Evolutionary conservation across 2,113 vertebrate species (phyloP), one percentile per base, ranked within the genome.

Genomic region (Madoqua kirkii): DNA sequence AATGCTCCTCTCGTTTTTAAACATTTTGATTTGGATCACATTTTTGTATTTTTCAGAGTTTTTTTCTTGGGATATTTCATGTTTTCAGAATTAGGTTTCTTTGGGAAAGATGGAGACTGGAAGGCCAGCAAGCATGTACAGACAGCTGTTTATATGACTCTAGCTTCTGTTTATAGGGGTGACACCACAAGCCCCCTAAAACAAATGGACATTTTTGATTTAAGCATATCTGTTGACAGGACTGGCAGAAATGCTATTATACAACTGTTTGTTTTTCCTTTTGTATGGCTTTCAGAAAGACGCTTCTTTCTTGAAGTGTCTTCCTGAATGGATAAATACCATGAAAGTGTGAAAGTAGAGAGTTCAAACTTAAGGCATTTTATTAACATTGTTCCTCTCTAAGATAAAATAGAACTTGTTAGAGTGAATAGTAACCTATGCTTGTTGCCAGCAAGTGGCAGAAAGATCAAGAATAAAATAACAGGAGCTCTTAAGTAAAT

Each of bases 231-330:
- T 85, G 52, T 64, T 92, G 71, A 93, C 78, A 79, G 48, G 29
- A 45, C 10, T 76, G 74, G 17, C 11, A 96, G 57, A 91, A 95
- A 95, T 55, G 36, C 17, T 88, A 79, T 84, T 82, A 71, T 7
- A 45, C 27, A 92, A 36, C 6, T 92, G 78, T 86, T 92, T 90
- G 48, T 67, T 87, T 62, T 94, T 94, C n/a, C 13, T 95, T 92
- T 96, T 92, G 91, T 81, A 92, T 45, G 91, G 64, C 90, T 92
- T 94, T 94, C 36, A 87, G 48, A 48, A 95, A 92, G 43, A n/a
- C 4, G 21, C 14, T 67, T 87, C 25, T 90, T 96, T 81, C 27
- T 59, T 88, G 31, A 95, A 79, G 17, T 36, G 7, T 85, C 43
- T 92, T 95, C 33, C 54, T 94, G 31, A 95, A 67, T 55, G 31